Percentiles rank a stretch among this genome's conserved stretches.
These are phyloP conservation scores for Falco punctatus DNA, from an alignment of 2,113 vertebrate species.

Conservation along the genomic window DNA sequence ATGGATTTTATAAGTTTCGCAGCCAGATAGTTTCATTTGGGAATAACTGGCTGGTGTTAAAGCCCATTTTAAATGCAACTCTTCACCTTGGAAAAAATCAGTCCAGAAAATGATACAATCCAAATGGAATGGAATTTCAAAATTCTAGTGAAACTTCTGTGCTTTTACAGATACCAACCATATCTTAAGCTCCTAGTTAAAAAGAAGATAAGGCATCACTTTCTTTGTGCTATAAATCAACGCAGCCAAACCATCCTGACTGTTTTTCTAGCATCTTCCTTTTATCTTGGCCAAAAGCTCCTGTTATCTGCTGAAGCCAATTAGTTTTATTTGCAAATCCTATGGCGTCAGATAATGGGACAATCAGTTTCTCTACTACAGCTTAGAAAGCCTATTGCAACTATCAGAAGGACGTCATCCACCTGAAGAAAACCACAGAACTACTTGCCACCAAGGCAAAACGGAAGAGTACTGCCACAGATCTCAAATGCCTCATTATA, in stretches of 20 bases:
- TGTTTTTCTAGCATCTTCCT: background rate
- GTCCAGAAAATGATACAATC: background rate
- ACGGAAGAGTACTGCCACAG: background rate
- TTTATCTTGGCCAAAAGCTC: conserved; percentile 6
- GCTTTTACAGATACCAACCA: background rate
- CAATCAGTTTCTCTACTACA: background rate
- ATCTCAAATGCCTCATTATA: background rate
- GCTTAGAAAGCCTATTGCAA: background rate
- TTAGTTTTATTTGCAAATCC: conserved; percentile 25
- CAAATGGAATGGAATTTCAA: background rate
- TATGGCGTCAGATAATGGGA: background rate
- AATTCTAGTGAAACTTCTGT: background rate
- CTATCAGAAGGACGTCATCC: background rate
- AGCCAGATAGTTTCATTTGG: background rate
- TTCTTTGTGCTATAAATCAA: background rate
- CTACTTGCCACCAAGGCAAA: background rate
- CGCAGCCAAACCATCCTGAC: background rate
- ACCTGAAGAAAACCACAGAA: background rate
- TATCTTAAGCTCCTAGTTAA: background rate
- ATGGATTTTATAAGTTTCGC: background rate
- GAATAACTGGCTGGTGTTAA: background rate
- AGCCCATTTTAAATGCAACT: background rate
- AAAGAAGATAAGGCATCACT: background rate
- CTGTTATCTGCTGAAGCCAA: background rate
- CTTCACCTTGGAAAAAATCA: background rate